phyloP scores from a whole-genome alignment of 2,888 invertebrate species.

The Machimus rusticus region DNA sequence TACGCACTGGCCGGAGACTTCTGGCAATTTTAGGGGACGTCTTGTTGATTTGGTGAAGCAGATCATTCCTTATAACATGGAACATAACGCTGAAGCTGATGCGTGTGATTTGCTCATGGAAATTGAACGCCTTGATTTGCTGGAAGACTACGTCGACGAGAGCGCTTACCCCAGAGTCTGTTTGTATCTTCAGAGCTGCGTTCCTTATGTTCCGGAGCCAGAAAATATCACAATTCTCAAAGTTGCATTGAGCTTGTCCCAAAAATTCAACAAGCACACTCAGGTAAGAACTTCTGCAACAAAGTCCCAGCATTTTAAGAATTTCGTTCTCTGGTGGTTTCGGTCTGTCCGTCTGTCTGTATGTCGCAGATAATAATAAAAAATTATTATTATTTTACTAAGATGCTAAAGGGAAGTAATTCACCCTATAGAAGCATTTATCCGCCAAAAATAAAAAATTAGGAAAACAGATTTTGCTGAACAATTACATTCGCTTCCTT shows the following conservation, averaged over 20 bases:
- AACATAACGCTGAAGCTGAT: slow-evolving; percentile 98
- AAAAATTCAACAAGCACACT: slow-evolving; percentile 86
- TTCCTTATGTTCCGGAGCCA: slow-evolving; percentile 94
- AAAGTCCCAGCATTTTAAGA: background rate
- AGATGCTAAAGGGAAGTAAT: too few species aligned
- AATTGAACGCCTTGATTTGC: slow-evolving; percentile 87
- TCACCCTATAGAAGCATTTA: too few species aligned
- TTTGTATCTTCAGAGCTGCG: slow-evolving; percentile 85
- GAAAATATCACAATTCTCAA: slow-evolving; percentile 86
- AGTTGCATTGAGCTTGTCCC: slow-evolving; percentile 83
- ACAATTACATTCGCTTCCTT: too few species aligned
- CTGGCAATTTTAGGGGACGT: slow-evolving; percentile 65
- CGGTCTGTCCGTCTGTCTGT: too few species aligned
- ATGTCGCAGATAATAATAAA: too few species aligned
- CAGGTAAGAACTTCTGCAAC: slow-evolving; percentile 61
- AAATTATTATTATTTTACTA: too few species aligned
- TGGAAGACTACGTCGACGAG: slow-evolving; percentile 87
- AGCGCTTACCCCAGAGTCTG: slow-evolving; percentile 92
- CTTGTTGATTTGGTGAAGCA: slow-evolving; percentile 82
- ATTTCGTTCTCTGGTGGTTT: too few species aligned
- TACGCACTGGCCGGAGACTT: slow-evolving; percentile 77
- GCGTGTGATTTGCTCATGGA: slow-evolving; percentile 98
- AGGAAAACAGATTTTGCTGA: background rate
- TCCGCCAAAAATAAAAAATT: too few species aligned
- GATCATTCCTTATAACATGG: slow-evolving; percentile 94